Percentiles rank a stretch among this genome's conserved stretches.
These are phyloP conservation scores for Pogona vitticeps DNA, from an alignment of 2,113 vertebrate genomes.

Conservation along the genomic window DNA sequence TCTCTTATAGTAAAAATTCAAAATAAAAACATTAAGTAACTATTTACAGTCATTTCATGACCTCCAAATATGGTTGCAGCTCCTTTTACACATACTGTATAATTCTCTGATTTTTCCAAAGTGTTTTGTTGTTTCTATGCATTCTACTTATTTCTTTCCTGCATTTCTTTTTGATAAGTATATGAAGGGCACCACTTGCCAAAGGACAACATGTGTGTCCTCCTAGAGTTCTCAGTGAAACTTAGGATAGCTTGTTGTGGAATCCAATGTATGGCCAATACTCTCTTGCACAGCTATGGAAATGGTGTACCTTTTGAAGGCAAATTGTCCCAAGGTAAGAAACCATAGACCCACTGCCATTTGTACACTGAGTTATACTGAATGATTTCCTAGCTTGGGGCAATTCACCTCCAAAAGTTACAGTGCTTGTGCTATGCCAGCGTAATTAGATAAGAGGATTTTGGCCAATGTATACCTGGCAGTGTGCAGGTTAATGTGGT, in stretches of 20 bases:
- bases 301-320: no score
- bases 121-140: not conserved
- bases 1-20: no score
- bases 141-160: conserved; percentile 5
- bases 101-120: not conserved
- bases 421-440: no score
- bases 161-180: conserved; percentile 3
- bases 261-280: not conserved
- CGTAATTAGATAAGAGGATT: no score
- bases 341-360: no score
- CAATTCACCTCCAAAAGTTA: no score
- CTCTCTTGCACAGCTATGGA: no score
- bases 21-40: no score
- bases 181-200: not conserved
- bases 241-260: not conserved
- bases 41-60: no score
- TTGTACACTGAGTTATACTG: no score
- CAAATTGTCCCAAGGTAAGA: no score
- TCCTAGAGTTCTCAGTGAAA: conserved; percentile 6
- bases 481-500: not conserved
- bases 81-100: not conserved
- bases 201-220: not conserved
- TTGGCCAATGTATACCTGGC: not conserved
- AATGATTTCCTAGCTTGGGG: no score
- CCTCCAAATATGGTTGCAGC: not conserved